Evolutionary conservation across 64 coral and sea anemone species (phyloP), one percentile per base, ranked within the genome.

Genomic region (Actinia equina): DNA sequence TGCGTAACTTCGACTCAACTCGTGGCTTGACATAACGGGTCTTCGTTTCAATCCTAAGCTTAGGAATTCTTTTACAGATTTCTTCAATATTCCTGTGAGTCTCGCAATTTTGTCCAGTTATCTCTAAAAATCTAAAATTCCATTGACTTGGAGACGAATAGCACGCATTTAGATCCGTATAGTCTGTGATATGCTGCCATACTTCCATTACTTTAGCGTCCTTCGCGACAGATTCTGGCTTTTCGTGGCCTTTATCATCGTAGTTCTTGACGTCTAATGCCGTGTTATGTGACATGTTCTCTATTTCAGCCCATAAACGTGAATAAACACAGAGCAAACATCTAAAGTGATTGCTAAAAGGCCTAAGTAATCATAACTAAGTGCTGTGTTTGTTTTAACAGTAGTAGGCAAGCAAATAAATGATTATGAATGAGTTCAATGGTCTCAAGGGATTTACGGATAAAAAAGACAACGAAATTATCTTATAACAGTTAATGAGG

Each of bases 41-140:
- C 6, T 52, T 71, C 19, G 84, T 91, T 60, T 86, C 89, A 30
- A 91, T 43, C 61, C 86, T 78, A 7, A 91, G 84, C 58, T 79
- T 67, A n/a, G 89, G 89, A 80, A 91, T 91, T 82, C 89, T 65
- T 18, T n/a, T 41, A 23, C 89, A 71, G 78, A 86, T 81, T 27
- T 80, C 84, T 22, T 53, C 44, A 23, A 86, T 86, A n/a, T 82
- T 84, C 18, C 26, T 15, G 7, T 71, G 89, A 41, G 19, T 41
- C 4, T 45, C 76, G 44, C 53, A 57, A 53, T 43, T 59, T 17
- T 59, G 71, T 55, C 89, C 89, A 5, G 85, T 84, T 3, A 91
- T 76, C 59, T 91, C 89, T 49, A 91, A 86, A 52, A 86, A 74
- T 86, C 79, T 62, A 59, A 91, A 91, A 44, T 91, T 58, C 89